phyloP scores from a whole-genome alignment of 2,113 vertebrate species.

The Synodontis membranacea region DNA sequence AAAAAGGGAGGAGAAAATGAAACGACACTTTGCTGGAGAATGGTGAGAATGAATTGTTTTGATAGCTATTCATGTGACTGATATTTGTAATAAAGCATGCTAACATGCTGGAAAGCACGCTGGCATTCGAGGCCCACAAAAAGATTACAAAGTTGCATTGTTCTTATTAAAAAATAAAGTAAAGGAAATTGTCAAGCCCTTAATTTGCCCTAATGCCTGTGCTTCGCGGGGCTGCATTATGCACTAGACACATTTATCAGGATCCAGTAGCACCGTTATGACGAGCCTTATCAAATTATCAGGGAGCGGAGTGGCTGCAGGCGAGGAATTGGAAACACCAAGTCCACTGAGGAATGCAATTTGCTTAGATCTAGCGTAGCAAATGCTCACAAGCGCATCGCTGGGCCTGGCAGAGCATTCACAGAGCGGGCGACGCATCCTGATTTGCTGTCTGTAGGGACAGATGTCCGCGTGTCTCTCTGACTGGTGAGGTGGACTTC shows the following conservation, averaged over 20 bases:
- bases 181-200: constrained; percentile 57
- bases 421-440: constrained; percentile 69
- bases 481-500: constrained; percentile 71
- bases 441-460: constrained; percentile 75
- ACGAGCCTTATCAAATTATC: constrained; percentile 77
- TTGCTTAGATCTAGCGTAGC: constrained; percentile 72
- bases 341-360: constrained; percentile 69
- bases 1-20: constrained; percentile 27
- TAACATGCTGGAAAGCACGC: constrained; percentile 24
- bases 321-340: constrained; percentile 73
- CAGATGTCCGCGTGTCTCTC: constrained; percentile 75
- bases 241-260: constrained; percentile 75
- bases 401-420: constrained; percentile 68
- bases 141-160: constrained; percentile 38
- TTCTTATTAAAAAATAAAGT: constrained; percentile 32
- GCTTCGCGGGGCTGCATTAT: constrained; percentile 69
- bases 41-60: constrained; percentile 42
- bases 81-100: constrained; percentile 48
- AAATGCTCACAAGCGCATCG: constrained; percentile 70
- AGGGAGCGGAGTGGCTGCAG: constrained; percentile 69
- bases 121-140: constrained; percentile 9
- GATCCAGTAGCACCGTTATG: constrained; percentile 72
- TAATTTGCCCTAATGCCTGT: constrained; percentile 67
- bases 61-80: constrained; percentile 44
- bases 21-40: constrained; percentile 38